phyloP scores from a whole-genome alignment of 2,888 invertebrate species.

The Synanthedon formicaeformis region DNA sequence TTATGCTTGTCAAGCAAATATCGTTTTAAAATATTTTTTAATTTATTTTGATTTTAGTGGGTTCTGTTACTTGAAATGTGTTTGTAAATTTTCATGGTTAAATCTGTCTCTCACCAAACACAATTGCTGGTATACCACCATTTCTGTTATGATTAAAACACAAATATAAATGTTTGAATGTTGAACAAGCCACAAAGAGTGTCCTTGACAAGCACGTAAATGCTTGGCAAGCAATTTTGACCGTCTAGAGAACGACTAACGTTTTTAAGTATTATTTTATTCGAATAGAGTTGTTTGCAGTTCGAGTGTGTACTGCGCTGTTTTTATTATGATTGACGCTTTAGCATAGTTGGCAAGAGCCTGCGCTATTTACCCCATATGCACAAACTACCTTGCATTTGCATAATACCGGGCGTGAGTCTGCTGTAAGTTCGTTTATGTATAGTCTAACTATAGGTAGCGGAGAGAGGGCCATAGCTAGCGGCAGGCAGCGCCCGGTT shows the following conservation, averaged over 20 bases:
- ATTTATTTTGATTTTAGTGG: too few relatives aligned
- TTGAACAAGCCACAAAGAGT: neutral
- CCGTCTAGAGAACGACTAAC: too few relatives aligned
- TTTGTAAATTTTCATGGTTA: too few relatives aligned
- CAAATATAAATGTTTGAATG: neutral
- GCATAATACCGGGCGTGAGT: slow-evolving; percentile 28
- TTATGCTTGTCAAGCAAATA: too few relatives aligned
- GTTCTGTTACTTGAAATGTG: too few relatives aligned
- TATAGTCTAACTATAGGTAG: neutral
- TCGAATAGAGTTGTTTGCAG: neutral
- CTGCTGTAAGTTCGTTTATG: neutral
- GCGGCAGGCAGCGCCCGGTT: slow-evolving; percentile 16
- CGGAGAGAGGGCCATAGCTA: slow-evolving; percentile 1
- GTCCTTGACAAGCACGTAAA: too few relatives aligned
- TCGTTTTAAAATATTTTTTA: too few relatives aligned
- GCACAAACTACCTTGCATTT: slow-evolving; percentile 52
- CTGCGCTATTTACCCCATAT: slow-evolving; percentile 36
- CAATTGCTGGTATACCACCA: too few relatives aligned
- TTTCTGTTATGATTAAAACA: too few relatives aligned
- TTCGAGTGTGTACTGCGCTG: slow-evolving; percentile 21
- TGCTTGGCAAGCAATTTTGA: too few relatives aligned
- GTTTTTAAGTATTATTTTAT: neutral
- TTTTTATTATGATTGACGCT: slow-evolving; percentile 51
- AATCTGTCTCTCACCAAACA: too few relatives aligned
- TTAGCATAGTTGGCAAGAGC: slow-evolving; percentile 39